Percentiles rank a stretch among this genome's conserved stretches.
These are phyloP conservation scores for Formica exsecta DNA, from an alignment of 1,140 invertebrate species.

Conservation along the genomic window DNA sequence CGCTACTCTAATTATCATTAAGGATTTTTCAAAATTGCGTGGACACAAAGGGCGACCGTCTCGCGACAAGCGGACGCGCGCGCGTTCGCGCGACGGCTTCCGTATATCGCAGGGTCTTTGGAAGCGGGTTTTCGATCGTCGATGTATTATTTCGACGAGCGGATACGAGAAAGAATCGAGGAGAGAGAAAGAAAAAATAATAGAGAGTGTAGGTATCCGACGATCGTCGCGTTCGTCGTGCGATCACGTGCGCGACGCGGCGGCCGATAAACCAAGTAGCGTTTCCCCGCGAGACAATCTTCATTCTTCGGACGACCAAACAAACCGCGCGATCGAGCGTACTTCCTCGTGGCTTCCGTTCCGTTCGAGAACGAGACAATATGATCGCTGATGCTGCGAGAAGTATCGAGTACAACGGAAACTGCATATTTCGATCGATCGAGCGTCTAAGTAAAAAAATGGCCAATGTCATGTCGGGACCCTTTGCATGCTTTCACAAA, in stretches of 20 bases:
- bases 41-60: constrained; percentile 44
- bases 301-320: constrained; percentile 54
- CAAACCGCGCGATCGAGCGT: constrained; percentile 31
- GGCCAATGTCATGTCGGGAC: constrained; percentile 79
- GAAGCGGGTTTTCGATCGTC: constrained; percentile 15
- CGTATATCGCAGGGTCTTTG: constrained; percentile 29
- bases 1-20: constrained; percentile 53
- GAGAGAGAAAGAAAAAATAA: neutral
- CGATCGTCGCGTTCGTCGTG: constrained; percentile 29
- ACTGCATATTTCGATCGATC: constrained; percentile 25
- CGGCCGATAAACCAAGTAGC: constrained; percentile 21
- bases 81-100: constrained; percentile 18
- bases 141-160: constrained; percentile 30
- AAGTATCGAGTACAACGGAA: constrained; percentile 34
- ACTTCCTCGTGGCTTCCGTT: constrained; percentile 57
- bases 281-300: constrained; percentile 57
- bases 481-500: constrained; percentile 77
- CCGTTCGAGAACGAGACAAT: constrained; percentile 45
- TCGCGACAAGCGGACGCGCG: constrained; percentile 30
- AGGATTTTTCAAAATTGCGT: constrained; percentile 59
- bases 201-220: neutral
- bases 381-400: constrained; percentile 32
- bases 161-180: neutral
- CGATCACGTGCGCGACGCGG: constrained; percentile 22
- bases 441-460: constrained; percentile 45